These are phyloP conservation scores for Dicaeum eximium DNA, from an alignment of 2,113 vertebrate genomes.

Conservation along the genomic window DNA sequence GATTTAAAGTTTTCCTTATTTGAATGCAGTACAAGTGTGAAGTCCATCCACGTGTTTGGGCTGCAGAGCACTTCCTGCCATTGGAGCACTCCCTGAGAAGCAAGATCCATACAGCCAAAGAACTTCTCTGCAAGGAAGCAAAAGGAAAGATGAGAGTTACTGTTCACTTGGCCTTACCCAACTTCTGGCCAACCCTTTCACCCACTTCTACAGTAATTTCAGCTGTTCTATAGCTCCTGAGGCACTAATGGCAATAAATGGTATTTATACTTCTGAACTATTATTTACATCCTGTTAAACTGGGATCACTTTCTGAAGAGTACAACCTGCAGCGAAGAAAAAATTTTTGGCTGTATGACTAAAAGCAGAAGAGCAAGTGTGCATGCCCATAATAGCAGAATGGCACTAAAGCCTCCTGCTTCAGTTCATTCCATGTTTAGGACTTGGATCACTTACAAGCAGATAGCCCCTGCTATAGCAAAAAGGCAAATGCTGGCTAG, in stretches of 20 bases:
- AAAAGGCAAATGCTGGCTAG: neutral
- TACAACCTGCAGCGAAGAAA: neutral
- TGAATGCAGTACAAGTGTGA: conserved; percentile 58
- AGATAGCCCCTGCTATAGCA: neutral
- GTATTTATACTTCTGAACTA: neutral
- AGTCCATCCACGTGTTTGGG: conserved; percentile 68
- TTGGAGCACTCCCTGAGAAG: neutral
- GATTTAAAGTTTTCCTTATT: neutral
- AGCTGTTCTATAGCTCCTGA: neutral
- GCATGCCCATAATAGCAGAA: neutral
- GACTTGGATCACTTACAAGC: neutral
- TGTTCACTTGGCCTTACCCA: neutral
- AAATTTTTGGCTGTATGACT: neutral
- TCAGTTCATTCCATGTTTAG: neutral
- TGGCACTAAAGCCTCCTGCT: neutral
- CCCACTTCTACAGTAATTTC: neutral
- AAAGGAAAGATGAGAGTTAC: neutral
- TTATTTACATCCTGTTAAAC: neutral
- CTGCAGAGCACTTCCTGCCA: conserved; percentile 67
- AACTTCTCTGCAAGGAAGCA: neutral
- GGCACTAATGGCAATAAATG: neutral
- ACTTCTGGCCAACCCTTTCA: neutral
- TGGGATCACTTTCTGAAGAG: neutral
- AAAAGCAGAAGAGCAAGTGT: neutral
- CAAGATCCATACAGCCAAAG: rapidly evolving